Base-by-base conservation (phyloP, 2,113 vertebrate genomes). In the Burhinus bistriatus region DNA sequence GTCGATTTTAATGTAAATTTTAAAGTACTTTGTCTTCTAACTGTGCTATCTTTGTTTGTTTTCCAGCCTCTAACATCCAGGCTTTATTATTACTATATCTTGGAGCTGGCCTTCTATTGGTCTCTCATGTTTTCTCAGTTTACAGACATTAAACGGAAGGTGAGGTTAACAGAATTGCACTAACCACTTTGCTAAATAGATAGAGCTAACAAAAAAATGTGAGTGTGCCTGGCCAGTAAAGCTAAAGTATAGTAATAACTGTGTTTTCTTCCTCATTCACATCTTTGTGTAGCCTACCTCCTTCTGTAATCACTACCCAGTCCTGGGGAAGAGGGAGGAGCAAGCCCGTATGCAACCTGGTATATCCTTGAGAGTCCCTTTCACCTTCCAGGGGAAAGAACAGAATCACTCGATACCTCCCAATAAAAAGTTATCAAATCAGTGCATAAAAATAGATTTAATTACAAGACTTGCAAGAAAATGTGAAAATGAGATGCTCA, bases 111-210 rank as follows among this genome's bases (percentile, higher is more conserved):
- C 66, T 99, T 99, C 98, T 99, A 99, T 97, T 99, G 99, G 99
- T 99, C 99, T 66, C 99, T 99, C 49, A 98, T 99, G 99, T 99
- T 99, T 98, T 99, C 99, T 89, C 99, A 99, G 98, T 99, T 99
- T 98, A 99, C 95, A 88, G 99, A 99, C 98, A 99, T 99, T 97
- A 99, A 99, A 97, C 98, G 99, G 95, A 99, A 99, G 99, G 99
- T 99, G 96, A 99, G 99, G 70, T 75, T 45, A 40, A 77, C 64
- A 76, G 19, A 95, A 76, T 44, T 58, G 51, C 85, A 84, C 47
- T 86, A 34, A 80, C 34, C 9, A 12, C 64, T 69, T 83, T 44
- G 61, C 77, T 79, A 20, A 88, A 34, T 20, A 89, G 30, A 9
- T 11, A 36, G 44, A 23, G 34, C n/a, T 78, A 71, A 69, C 13